phyloP scores from a whole-genome alignment of 2,113 vertebrate species.

The Chamaea fasciata region DNA sequence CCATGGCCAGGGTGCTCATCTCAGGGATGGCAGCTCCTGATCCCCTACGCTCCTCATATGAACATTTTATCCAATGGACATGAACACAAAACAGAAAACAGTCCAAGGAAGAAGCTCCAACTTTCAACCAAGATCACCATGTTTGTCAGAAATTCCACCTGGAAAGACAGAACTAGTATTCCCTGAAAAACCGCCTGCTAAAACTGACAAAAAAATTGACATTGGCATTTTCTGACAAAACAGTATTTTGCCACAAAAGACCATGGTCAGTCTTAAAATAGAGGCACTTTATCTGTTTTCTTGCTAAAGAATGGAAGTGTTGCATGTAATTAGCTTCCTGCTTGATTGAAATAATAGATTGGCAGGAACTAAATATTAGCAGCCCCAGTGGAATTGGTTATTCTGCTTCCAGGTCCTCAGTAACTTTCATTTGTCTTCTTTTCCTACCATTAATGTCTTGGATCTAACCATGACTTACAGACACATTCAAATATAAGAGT shows the following conservation, averaged over 20 bases:
- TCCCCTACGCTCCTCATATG: accelerated
- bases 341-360: not conserved
- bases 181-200: not conserved
- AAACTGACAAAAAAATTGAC: not conserved
- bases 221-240: not conserved
- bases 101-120: not conserved
- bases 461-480: not conserved
- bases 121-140: not conserved
- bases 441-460: not conserved
- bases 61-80: not conserved
- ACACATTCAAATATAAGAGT: not conserved
- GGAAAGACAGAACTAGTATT: not conserved
- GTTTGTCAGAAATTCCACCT: not conserved
- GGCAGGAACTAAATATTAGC: not conserved
- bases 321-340: not conserved
- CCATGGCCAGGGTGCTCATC: not conserved
- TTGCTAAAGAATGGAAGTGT: not conserved
- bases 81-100: accelerated
- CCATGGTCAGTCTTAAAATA: not conserved
- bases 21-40: not conserved
- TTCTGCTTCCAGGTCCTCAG: not conserved
- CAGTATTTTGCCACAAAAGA: not conserved
- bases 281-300: not conserved
- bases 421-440: accelerated
- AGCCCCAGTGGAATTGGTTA: not conserved